phyloP scores from a whole-genome alignment of 2,113 vertebrate genomes.

The Petrocephalus microphthalmus region DNA sequence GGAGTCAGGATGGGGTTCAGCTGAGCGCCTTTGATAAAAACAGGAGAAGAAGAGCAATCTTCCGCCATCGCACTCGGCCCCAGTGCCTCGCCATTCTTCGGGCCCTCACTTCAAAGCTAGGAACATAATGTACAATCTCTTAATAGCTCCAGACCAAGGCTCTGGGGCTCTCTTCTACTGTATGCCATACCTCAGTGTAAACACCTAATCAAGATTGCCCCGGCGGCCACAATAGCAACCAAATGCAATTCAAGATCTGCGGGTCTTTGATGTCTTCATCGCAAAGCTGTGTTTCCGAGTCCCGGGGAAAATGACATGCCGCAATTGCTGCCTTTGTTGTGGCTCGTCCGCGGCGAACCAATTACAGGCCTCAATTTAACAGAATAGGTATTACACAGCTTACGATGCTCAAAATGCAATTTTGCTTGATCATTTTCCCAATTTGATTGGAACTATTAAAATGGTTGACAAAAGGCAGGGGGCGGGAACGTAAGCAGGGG shows the following conservation, averaged over 20 bases:
- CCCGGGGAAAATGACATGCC: slow-evolving; percentile 87
- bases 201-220: slow-evolving; percentile 99
- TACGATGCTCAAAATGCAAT: slow-evolving; percentile 96
- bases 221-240: slow-evolving; percentile 94
- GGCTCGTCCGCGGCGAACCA: slow-evolving; percentile 89
- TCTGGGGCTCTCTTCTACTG: slow-evolving; percentile 85
- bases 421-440: slow-evolving; percentile 94
- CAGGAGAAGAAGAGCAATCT: slow-evolving; percentile 76
- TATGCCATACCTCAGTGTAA: slow-evolving; percentile 93
- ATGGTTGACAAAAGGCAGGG: slow-evolving; percentile 76
- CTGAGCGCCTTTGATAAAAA: slow-evolving; percentile 79
- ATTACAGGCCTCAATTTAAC: slow-evolving; percentile 96
- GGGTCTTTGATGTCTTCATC: slow-evolving; percentile 94
- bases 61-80: slow-evolving; percentile 81
- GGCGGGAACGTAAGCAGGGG: slow-evolving; percentile 62
- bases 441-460: slow-evolving; percentile 98
- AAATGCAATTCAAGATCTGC: slow-evolving; percentile 98
- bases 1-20: slow-evolving; percentile 68
- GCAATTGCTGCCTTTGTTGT: slow-evolving; percentile 99
- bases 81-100: slow-evolving; percentile 80
- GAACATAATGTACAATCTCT: slow-evolving; percentile 99
- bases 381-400: slow-evolving; percentile 99
- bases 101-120: slow-evolving; percentile 98
- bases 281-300: slow-evolving; percentile 91
- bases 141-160: slow-evolving; percentile 99